Base-by-base conservation (phyloP, 2,797 vertebrate species). In the Mionectes olivaceus region DNA sequence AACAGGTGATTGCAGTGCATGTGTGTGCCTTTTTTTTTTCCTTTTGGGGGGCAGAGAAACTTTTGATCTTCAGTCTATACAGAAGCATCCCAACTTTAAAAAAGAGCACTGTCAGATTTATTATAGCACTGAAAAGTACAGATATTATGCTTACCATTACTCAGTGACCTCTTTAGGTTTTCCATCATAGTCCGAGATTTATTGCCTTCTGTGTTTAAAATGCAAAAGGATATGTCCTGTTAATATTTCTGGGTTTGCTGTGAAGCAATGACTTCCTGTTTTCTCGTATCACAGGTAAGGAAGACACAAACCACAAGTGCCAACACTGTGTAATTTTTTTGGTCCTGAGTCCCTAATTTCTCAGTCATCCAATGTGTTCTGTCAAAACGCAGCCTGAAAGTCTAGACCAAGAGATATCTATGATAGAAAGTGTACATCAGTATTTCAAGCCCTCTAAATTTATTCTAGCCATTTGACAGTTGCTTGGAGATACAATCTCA, bases 401-500 rank as follows among this genome's bases (percentile, higher is more conserved):
- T 98, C 98, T 98, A 98, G 98, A 98, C 98, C 91, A 76, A 97
- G 95, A 98, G 98, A 97, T 98, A 98, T 98, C 97, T 97, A 94
- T 97, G 97, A 98, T 97, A 98, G 98, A 98, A 98, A 98, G 96
- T 97, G 97, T 97, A 97, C 97, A 97, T 98, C 98, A 97, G 98
- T 98, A 98, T 98, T 98, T 98, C 98, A 98, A 98, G 95, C 96
- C 96, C 96, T 97, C 97, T 97, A 98, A 98, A 98, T 98, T 98
- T 98, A 98, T 98, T 98, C 97, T 97, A 97, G 96, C 97, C 96
- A 97, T 97, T 97, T 98, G 98, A 98, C 98, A 98, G 98, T 98
- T 98, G 97, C 97, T 98, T 98, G 97, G 96, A 98, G 98, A 98
- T 98, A 98, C 97, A 97, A 98, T 98, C 98, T 98, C 97, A 98